Evolutionary conservation across 1,140 invertebrate species (phyloP).

Genomic region (Gonioctena quinquepunctata): DNA sequence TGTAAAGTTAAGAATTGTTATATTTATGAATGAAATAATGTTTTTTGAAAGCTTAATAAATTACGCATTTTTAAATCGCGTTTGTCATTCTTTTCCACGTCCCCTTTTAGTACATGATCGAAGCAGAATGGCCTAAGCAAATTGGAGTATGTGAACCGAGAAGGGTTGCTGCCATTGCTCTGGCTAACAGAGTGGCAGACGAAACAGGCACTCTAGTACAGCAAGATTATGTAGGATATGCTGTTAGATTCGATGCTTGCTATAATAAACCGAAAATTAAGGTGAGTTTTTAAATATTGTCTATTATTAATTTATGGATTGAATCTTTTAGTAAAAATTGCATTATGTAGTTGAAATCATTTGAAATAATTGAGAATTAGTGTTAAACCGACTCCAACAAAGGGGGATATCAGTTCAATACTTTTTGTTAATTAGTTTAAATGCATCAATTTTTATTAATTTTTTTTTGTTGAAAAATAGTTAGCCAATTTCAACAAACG

Average conservation of each 20-base stretch:
- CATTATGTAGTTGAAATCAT: no score
- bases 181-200: conserved; percentile 88
- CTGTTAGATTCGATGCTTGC: conserved; percentile 88
- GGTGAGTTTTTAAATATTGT: no score
- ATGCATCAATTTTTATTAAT: no score
- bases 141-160: conserved; percentile 92
- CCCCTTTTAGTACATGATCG: conserved; percentile 75
- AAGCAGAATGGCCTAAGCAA: conserved; percentile 84
- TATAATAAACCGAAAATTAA: conserved; percentile 82
- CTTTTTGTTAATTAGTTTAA: no score
- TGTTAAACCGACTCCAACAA: no score
- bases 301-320: no score
- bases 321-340: no score
- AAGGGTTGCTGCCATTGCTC: conserved; percentile 84
- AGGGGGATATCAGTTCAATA: no score
- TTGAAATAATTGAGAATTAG: no score
- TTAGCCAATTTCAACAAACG: no score
- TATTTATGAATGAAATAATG: not conserved
- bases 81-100: not conserved
- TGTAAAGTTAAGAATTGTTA: not conserved
- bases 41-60: not conserved
- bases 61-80: not conserved
- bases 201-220: conserved; percentile 75
- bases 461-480: no score
- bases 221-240: conserved; percentile 88